Base-by-base conservation (phyloP, 2,888 invertebrate genomes). In the Hirudinaria manillensis region DNA sequence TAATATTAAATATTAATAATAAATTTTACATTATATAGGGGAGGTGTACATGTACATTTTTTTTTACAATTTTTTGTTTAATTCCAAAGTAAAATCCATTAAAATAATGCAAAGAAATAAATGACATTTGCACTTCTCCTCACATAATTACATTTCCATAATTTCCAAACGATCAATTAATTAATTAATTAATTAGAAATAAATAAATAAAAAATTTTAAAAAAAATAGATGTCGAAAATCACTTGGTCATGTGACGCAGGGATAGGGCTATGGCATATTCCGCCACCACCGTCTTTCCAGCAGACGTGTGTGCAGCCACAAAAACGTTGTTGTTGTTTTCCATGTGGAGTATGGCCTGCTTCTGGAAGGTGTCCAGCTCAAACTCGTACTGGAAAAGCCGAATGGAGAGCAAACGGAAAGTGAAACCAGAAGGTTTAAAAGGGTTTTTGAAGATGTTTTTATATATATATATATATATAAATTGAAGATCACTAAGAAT, bases 221-320 rank as follows among this genome's bases (percentile, higher is more conserved):
- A 3, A 32, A n/a, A 34, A 68, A 4, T 36, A 6, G 36, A 34
- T 61, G 4, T 6, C 36, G 10, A 6, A 45, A 16, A 16, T 72
- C 27, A 75, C 75, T 75, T 76, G 34, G 95, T 95, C 88, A 92
- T 92, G 85, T 96, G 93, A 80, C 91, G 91, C 82, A 93, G 90
- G 0, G 96, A 94, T 82, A 99, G 88, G 0, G 98, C 98, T 80
- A 99, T 95, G 0, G 99, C 99, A 86, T 99, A 99, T 87, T 99
- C 99, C 0, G 99, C 99, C 0, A 99, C 96, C 0, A 96, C 98
- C 0, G 99, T 99, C 87, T 99, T 99, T 10, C 88, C 87, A 13
- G 99, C 99, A 0, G 99, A 99, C 0, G 99, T 99, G 83, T 99
- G 99, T 0, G 99, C 99, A 0, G 99, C 96, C 0, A 99, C 97